Percentiles rank a stretch among this genome's conserved stretches.
Conservation (phyloP, 2,113 vertebrate species). For the Protobothrops flavoviridis region DNA sequence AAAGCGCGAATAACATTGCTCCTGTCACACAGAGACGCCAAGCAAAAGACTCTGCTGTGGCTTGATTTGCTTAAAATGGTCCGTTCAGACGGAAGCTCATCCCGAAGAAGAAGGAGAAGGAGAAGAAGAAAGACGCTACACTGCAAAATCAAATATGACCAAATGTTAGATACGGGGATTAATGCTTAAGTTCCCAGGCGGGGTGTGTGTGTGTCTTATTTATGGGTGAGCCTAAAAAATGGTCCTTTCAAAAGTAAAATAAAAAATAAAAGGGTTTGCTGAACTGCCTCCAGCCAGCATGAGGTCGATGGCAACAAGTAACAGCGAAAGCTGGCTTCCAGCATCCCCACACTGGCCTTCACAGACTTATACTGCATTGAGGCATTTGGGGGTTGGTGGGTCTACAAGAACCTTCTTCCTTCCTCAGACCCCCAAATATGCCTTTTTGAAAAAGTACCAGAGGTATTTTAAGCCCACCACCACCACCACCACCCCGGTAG, state of each 20-base stretch:
- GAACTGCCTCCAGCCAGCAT: constrained; percentile 9
- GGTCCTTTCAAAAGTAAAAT: not conserved
- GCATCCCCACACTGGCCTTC: constrained; percentile 28
- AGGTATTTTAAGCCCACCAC: constrained; percentile 33
- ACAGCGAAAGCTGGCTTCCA: constrained; percentile 35
- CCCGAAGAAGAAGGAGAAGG: no score
- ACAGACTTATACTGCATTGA: not conserved
- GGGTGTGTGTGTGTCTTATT: not conserved
- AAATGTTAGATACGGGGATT: not conserved
- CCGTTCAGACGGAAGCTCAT: not conserved
- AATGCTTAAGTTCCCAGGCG: not conserved
- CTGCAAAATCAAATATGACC: constrained; percentile 1
- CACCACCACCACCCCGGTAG: constrained; percentile 22
- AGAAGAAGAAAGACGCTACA: not conserved
- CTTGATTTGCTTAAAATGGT: constrained; percentile 9
- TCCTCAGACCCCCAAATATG: not conserved
- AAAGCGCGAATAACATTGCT: constrained; percentile 29
- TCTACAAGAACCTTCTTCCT: not conserved
- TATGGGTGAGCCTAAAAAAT: not conserved
- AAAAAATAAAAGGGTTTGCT: not conserved
- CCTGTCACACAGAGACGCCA: not conserved
- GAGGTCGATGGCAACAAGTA: constrained; percentile 58
- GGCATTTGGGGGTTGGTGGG: not conserved
- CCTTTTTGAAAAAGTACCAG: constrained; percentile 31
- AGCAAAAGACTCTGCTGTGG: not conserved